phyloP scores from a whole-genome alignment of 2,888 invertebrate species.

The Shargacucullia verbasci region DNA sequence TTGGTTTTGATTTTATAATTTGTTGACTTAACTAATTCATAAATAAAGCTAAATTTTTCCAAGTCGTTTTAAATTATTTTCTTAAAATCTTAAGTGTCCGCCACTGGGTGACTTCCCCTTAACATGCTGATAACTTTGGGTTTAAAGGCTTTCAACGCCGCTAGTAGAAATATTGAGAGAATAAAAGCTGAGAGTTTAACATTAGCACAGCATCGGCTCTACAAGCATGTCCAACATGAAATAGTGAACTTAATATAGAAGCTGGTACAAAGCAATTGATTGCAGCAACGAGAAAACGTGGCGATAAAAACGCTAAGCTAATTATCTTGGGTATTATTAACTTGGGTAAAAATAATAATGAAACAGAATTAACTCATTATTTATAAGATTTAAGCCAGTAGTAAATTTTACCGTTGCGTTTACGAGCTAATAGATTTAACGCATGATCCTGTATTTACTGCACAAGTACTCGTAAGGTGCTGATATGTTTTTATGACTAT shows the following conservation, averaged over 20 bases:
- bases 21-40: no score
- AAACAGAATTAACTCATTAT: constrained; percentile 4
- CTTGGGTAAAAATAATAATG: constrained; percentile 8
- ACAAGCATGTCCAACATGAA: constrained; percentile 67
- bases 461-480: neutral
- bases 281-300: constrained; percentile 14
- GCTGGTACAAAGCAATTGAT: constrained; percentile 28
- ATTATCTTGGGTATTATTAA: constrained; percentile 34
- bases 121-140: no score
- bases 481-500: constrained; percentile 10
- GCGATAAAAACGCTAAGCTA: constrained; percentile 24
- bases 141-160: constrained; percentile 47
- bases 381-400: neutral
- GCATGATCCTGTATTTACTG: neutral
- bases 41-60: no score
- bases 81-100: no score
- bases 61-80: no score
- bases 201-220: constrained; percentile 61
- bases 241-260: constrained; percentile 61
- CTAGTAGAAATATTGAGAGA: constrained; percentile 64
- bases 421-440: constrained; percentile 17
- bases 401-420: constrained; percentile 21
- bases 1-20: no score
- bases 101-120: constrained; percentile 9
- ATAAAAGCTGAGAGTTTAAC: constrained; percentile 64